Conservation (phyloP, 2,888 invertebrate species). For the Temnothorax unifasciatus region DNA sequence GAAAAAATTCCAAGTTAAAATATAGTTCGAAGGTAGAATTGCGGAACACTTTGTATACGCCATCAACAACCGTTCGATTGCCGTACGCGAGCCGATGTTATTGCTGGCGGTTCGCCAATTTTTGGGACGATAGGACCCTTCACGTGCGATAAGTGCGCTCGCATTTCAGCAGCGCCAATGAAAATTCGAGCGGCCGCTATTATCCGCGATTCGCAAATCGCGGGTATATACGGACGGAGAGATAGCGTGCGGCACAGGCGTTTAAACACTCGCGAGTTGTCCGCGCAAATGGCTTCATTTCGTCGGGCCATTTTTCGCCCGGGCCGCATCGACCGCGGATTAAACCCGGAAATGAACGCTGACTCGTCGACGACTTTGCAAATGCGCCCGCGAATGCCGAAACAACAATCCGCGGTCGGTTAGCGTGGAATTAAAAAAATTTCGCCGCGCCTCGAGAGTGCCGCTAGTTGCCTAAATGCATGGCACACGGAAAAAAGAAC, state of each 20-base stretch:
- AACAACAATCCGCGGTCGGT: conserved; percentile 42
- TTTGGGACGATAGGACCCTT: conserved; percentile 70
- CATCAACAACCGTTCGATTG: conserved; percentile 29
- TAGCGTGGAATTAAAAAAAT: conserved; percentile 36
- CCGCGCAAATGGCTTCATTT: conserved; percentile 38
- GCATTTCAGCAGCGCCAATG: conserved; percentile 64
- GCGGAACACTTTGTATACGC: conserved; percentile 11
- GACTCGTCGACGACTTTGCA: conserved; percentile 26
- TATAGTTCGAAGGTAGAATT: neutral
- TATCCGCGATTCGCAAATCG: conserved; percentile 63
- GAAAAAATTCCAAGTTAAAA: neutral
- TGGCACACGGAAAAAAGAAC: neutral
- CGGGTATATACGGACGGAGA: conserved; percentile 40
- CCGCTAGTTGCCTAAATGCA: conserved; percentile 24
- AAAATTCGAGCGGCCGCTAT: conserved; percentile 66
- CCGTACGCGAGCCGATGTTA: conserved; percentile 42
- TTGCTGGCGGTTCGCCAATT: conserved; percentile 71
- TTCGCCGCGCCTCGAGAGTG: neutral
- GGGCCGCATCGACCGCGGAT: conserved; percentile 23
- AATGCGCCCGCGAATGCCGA: conserved; percentile 33
- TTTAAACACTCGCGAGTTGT: conserved; percentile 26
- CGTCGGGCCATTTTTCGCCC: neutral
- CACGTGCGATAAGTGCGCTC: conserved; percentile 73
- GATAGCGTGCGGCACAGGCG: conserved; percentile 34
- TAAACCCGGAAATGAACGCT: conserved; percentile 42